Conservation (phyloP, 1,140 invertebrate species). For the Mercenaria mercenaria region DNA sequence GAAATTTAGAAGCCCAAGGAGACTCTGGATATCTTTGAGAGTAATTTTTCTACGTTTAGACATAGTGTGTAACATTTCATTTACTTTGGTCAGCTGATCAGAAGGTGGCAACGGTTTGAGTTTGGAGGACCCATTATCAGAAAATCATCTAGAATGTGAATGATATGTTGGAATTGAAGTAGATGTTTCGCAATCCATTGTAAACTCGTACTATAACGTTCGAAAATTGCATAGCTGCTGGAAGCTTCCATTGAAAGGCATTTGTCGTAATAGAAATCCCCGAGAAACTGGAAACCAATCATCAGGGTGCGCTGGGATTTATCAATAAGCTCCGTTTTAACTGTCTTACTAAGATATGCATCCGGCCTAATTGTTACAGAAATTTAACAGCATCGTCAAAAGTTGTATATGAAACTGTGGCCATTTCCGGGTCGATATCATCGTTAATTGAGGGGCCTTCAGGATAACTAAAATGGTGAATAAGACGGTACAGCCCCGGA, state of each 20-base stretch:
- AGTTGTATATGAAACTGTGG: not conserved
- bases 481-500: not conserved
- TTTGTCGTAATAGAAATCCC: not conserved
- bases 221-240: constrained; percentile 15
- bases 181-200: not conserved
- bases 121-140: too few species aligned
- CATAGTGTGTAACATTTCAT: too few species aligned
- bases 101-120: not conserved
- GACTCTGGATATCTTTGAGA: constrained; percentile 23
- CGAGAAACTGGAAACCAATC: constrained; percentile 21
- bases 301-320: not conserved
- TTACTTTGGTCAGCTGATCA: constrained; percentile 5
- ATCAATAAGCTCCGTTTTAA: not conserved
- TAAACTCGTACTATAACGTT: constrained; percentile 39
- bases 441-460: not conserved
- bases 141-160: not conserved
- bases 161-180: not conserved
- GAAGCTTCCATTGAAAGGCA: not conserved
- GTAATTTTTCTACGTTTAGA: constrained; percentile 1
- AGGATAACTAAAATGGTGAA: not conserved
- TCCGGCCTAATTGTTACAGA: not conserved
- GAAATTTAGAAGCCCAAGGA: constrained; percentile 58
- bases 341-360: not conserved
- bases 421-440: not conserved
- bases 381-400: not conserved